A percentile compares a stretch with the other conserved stretches of the same genome.
Conservation (phyloP, 2,797 vertebrate species). For the Sebastes taczanowskii region DNA sequence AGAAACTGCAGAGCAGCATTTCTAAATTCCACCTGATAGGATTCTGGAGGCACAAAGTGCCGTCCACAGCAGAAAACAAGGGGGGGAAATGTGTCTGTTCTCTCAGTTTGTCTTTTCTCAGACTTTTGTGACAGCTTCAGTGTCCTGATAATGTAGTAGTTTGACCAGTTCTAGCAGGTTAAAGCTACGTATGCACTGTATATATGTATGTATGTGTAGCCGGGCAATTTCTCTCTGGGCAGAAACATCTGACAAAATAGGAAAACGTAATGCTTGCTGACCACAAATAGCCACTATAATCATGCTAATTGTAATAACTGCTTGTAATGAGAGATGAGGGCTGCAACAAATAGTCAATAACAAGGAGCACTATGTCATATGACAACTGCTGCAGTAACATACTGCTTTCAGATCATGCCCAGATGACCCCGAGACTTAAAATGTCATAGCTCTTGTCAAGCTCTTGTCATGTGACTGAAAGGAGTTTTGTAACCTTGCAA, state of each 20-base stretch:
- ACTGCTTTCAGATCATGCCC: neutral
- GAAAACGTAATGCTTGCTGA: neutral
- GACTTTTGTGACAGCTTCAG: slow-evolving; percentile 1
- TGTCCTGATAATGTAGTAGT: neutral
- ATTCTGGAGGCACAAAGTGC: slow-evolving; percentile 54
- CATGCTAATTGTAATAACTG: neutral
- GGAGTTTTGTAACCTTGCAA: slow-evolving; percentile 3
- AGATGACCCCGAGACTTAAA: neutral
- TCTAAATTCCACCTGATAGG: slow-evolving; percentile 68
- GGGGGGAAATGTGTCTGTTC: slow-evolving; percentile 28
- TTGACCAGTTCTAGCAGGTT: neutral
- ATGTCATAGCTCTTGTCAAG: neutral
- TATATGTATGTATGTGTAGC: too few relatives aligned
- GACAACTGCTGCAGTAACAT: neutral
- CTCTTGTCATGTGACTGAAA: neutral
- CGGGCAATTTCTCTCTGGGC: neutral
- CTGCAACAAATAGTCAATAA: neutral
- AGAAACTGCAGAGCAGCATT: slow-evolving; percentile 67
- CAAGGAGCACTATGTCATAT: neutral
- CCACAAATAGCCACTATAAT: neutral
- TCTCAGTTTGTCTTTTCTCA: slow-evolving; percentile 19
- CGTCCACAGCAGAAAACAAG: slow-evolving; percentile 53
- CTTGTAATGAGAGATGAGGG: neutral
- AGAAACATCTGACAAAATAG: neutral
- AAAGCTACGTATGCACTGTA: neutral